Base-by-base conservation (phyloP, 1,140 invertebrate species). In the Wiebesia pumilae region DNA sequence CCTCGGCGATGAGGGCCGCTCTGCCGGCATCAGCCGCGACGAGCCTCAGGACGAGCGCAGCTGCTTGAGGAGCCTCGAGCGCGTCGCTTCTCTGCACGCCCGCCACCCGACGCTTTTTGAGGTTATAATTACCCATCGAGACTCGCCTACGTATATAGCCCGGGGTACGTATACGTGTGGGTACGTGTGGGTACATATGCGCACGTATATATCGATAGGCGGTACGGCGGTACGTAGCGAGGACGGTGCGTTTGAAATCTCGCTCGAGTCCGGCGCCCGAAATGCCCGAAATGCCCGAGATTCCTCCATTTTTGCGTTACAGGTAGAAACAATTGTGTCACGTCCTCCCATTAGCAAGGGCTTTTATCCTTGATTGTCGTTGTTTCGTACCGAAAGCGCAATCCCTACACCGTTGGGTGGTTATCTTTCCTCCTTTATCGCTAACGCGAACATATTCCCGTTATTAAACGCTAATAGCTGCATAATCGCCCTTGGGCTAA, bases 111-210 rank as follows among this genome's bases (percentile, higher is more conserved):
- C 43, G 58, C 77, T 51, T 47, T 85, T 85, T 85, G 83, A 85
- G 83, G 83, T 85, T 85, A 85, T 85, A 84, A 84, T 84, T 84
- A 62, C 75, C 54, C n/a, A 38, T n/a, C 71, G 33, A 51, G 27
- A 77, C 33, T 65, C 71, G 62, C 62, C 43, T 82, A n/a, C 62
- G 33, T n/a, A n/a, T n/a, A 62, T 51, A 54, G 38, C 14, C 58
- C 43, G 30, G 83, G 73, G 83, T 84, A 47, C 14, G 83, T 84
- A 65, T 78, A 38, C 75, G n/a, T 43, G 3, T n/a, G n/a, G n/a
- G n/a, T n/a, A 0, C n/a, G 51, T 62, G 21, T 65, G 54, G 62
- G 35, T 27, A n/a, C 14, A n/a, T 27, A 10, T 81, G 47, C 10
- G 21, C 14, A 27, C 27, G 27, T 27, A 62, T 62, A 24, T 24